Base-by-base conservation (phyloP, 2,888 invertebrate species). In the Oithona nana region DNA sequence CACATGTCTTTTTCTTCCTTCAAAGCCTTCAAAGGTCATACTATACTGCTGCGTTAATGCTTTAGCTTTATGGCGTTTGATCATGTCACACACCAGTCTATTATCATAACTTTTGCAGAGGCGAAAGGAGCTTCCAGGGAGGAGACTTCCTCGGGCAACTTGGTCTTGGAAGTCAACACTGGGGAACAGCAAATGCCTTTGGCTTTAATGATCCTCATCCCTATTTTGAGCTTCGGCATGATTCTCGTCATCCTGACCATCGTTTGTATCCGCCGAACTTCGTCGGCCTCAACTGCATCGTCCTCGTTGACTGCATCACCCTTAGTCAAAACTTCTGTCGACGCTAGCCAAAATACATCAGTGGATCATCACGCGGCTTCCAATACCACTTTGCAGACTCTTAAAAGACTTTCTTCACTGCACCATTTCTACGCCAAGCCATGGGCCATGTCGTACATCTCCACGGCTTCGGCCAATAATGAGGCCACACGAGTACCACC, bases 221-320 rank as follows among this genome's bases (percentile, higher is more conserved):
- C 57, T 20, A 57, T 57, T 28, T 3, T 57, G 57, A 57, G 57
- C 28, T n/a, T 28, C 26, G n/a, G 24, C 57, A 24, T 57, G 16
- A n/a, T 57, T 2, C 28, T 57, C 28, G 28, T 57, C 1, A n/a
- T 57, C 20, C 28, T 57, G n/a, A 20, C 28, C 11, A n/a, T 28
- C 30, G 57, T 57, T 1, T 57, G 24, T 28, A 57, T 57, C n/a
- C 57, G 24, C 57, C 26, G 57, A 20, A 11, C 13, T 8, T n/a
- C n/a, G 3, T 28, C 57, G 16, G 26, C 16, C 11, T 26, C 54
- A 13, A 49, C n/a, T 20, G 49, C n/a, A 49, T 39, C 39, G 16
- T 11, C 39, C 16, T 39, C 39, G 6, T 6, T 16, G 8, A 39
- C 39, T 39, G 6, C 39, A 11, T 39, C 39, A 39, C 39, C 39